phyloP scores from a whole-genome alignment of 1,140 invertebrate genomes.

The Sinella curviseta region DNA sequence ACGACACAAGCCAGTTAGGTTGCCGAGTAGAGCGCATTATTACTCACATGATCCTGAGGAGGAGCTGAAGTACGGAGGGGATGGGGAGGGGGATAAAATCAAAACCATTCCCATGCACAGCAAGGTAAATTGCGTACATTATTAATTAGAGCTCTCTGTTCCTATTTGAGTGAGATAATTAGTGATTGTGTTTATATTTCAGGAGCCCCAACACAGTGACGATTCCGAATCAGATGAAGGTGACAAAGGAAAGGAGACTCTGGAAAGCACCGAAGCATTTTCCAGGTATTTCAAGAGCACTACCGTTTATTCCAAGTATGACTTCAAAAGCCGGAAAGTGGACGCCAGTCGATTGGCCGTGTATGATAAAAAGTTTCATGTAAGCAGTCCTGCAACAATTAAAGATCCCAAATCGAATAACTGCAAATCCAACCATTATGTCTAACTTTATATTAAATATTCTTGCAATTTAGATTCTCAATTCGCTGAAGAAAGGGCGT shows the following conservation, averaged over 20 bases:
- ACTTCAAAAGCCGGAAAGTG: constrained; percentile 33
- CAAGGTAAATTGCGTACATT: background rate
- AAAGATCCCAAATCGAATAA: background rate
- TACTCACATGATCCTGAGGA: constrained; percentile 29
- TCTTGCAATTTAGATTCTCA: constrained; percentile 62
- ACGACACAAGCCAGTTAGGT: background rate
- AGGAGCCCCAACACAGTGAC: background rate
- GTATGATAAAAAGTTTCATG: constrained; percentile 24
- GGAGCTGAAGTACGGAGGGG: constrained; percentile 29
- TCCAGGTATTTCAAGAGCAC: constrained; percentile 10
- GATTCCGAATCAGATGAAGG: background rate
- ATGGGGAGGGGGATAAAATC: background rate
- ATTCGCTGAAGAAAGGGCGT: constrained; percentile 66
- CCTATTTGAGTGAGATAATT: background rate
- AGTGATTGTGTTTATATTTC: no score
- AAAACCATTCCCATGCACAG: constrained; percentile 5
- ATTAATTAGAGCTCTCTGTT: background rate
- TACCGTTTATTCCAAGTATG: constrained; percentile 29
- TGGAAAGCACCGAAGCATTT: background rate
- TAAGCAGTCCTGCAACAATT: background rate
- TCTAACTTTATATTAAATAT: background rate
- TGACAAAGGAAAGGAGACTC: background rate
- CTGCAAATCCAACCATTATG: no score
- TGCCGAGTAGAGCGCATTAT: constrained; percentile 29
- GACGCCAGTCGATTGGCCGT: constrained; percentile 24